A percentile compares a stretch with the other conserved stretches of the same genome.
These are phyloP conservation scores for Drosophila rufa DNA, from an alignment of 1,140 invertebrate species.

Conservation along the genomic window DNA sequence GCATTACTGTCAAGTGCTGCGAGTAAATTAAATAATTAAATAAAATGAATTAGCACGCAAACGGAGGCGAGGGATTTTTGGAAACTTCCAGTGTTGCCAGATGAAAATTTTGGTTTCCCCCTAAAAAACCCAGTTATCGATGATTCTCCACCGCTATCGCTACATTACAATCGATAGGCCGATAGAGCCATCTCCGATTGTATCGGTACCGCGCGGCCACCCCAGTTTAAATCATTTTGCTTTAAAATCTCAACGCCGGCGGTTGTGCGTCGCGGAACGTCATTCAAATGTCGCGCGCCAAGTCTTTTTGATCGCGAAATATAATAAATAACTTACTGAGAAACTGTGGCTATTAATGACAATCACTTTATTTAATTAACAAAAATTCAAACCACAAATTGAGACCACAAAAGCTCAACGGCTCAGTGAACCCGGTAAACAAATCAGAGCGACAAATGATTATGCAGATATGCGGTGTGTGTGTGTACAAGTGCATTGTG, in stretches of 20 bases:
- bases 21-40: slow-evolving; percentile 56
- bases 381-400: neutral
- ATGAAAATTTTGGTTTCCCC: no score
- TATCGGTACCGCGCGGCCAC: neutral
- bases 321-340: neutral
- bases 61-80: neutral
- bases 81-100: no score
- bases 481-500: slow-evolving; percentile 3
- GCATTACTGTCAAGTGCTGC: slow-evolving; percentile 10
- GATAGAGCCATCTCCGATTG: neutral
- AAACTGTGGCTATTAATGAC: neutral
- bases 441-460: slow-evolving; percentile 37
- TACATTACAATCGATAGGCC: no score
- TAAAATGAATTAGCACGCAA: slow-evolving; percentile 31
- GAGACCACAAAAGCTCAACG: slow-evolving; percentile 3
- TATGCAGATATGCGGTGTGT: slow-evolving; percentile 16
- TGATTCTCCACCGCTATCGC: no score
- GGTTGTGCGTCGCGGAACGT: slow-evolving; percentile 8
- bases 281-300: slow-evolving; percentile 8
- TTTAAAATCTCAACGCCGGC: neutral
- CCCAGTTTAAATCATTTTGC: neutral
- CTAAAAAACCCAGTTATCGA: no score
- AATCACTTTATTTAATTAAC: neutral
- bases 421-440: slow-evolving; percentile 33
- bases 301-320: neutral